Base-by-base conservation (phyloP, 2,888 invertebrate genomes). In the Lucinisca nassula region DNA sequence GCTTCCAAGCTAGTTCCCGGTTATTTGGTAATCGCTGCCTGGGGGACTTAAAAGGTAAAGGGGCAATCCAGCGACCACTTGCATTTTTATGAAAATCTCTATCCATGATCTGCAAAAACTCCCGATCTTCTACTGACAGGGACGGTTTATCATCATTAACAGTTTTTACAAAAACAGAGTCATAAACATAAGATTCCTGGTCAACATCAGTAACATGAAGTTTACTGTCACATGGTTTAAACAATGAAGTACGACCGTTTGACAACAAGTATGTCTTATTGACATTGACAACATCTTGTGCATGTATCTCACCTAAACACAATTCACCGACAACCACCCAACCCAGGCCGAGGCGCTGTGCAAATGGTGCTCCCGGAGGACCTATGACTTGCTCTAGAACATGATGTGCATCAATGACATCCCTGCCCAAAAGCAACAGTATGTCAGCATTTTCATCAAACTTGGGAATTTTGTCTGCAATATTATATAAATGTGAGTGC, bases 311-410 rank as follows among this genome's bases (percentile, higher is more conserved):
- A 0, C 84, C 85, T 1, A 90, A 49, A 74, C 84, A 90, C 14
- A 70, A 37, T 27, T 88, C 85, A 38, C 87, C 91, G 21, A 87
- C 55, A 6, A 88, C 72, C 0, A 90, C 84, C 86, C 88, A 87
- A 8, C 85, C 88, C 2, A 90, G 45, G 14, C 24, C 40, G 1
- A 88, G 55, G 51, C 37, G 45, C 49, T 88, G 88, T 0, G 84
- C 87, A 76, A 70, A 89, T 0, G 88, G 89, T 17, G 90, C 49
- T 10, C 67, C 73, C 0, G 10, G 10, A 21, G 84, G 84, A 14
- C 89, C 87, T 12, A 79, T 79, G 21, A 55, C 40, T 32, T 89
- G 91, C 6, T 84, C 79, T 14, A 73, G 37, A 1, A 91, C 78
- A 75, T 88, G 87, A 40, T 91, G 91, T 17, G 81, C 88, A n/a